Percentiles rank a stretch among this genome's conserved stretches.
These are phyloP conservation scores for Steinernema hermaphroditum DNA, from an alignment of 2,888 invertebrate species.

Conservation along the genomic window DNA sequence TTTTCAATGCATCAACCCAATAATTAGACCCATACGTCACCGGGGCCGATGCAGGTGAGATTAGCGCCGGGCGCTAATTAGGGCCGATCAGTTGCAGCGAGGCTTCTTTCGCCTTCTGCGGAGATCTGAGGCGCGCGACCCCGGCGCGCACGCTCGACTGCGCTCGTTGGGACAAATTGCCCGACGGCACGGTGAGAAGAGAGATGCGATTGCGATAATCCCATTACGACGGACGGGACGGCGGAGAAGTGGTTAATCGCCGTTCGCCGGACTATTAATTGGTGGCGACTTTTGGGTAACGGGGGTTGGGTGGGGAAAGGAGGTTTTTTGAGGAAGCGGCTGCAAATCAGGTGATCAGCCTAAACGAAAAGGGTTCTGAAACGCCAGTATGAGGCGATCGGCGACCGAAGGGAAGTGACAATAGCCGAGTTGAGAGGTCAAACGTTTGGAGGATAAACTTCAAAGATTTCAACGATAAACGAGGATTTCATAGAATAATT, in stretches of 20 bases:
- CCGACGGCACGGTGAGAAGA: slow-evolving; percentile 26
- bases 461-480: no score
- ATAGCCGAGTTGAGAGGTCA: background rate
- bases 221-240: background rate
- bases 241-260: slow-evolving; percentile 2
- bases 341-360: no score
- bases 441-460: background rate
- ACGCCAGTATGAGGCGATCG: background rate
- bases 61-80: slow-evolving; percentile 18
- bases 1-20: no score
- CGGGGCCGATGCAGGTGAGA: slow-evolving; percentile 9
- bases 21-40: background rate
- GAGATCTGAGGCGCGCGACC: slow-evolving; percentile 3
- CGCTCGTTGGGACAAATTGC: background rate
- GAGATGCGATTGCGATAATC: slow-evolving; percentile 28
- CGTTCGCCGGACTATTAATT: background rate
- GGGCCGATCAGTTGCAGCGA: background rate
- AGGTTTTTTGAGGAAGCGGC: no score
- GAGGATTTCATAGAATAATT: no score
- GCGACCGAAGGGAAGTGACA: slow-evolving; percentile 6
- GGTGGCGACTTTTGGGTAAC: no score
- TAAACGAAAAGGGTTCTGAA: no score
- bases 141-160: background rate
- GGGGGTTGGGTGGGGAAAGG: no score
- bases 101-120: background rate